Percentiles rank a stretch among this genome's conserved stretches.
These are phyloP conservation scores for Hyaena hyaena DNA, from an alignment of 2,113 vertebrate species.

Conservation along the genomic window DNA sequence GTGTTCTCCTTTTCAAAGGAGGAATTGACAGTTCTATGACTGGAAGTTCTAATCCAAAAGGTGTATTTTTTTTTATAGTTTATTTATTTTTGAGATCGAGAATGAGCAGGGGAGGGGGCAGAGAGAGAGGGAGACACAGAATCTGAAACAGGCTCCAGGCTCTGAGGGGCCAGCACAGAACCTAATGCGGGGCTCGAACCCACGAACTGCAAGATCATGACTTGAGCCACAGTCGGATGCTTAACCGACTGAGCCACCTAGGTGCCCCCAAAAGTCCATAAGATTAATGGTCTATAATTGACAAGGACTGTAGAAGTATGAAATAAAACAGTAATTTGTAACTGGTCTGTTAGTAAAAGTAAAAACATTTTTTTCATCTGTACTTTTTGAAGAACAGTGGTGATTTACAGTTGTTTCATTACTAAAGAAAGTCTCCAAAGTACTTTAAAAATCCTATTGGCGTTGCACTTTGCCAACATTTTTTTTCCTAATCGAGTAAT, in stretches of 20 bases:
- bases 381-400: not conserved
- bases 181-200: no score
- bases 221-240: no score
- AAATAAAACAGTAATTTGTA: not conserved
- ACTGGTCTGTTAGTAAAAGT: not conserved
- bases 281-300: not conserved
- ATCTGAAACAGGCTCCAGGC: no score
- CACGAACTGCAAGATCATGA: no score
- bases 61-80: no score
- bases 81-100: no score
- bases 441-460: not conserved
- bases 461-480: not conserved
- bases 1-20: not conserved
- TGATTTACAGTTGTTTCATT: conserved; percentile 25
- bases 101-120: no score
- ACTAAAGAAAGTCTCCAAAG: not conserved
- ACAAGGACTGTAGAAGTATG: not conserved
- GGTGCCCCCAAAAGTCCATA: no score
- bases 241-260: no score
- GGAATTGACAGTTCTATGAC: not conserved
- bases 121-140: no score
- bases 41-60: not conserved
- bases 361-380: not conserved
- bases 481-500: conserved; percentile 39
- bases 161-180: no score